Percentiles rank a stretch among this genome's conserved stretches.
phyloP scores from a whole-genome alignment of 2,797 vertebrate species.

The Heterohyrax brucei region DNA sequence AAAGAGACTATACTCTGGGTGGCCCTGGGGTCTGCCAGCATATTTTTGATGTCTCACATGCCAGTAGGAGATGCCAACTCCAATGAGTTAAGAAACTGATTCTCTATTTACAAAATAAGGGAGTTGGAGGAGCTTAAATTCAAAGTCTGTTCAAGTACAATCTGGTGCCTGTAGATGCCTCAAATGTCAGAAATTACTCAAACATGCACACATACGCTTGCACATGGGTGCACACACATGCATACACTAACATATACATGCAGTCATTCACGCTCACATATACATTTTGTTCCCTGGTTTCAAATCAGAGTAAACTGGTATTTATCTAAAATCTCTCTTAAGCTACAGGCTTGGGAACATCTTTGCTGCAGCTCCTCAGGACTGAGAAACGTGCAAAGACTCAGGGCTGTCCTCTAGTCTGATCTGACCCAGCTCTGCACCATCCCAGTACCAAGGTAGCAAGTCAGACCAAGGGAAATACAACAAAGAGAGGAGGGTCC shows the following conservation, averaged over 20 bases:
- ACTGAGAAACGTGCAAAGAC: not conserved
- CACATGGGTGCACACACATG: not conserved
- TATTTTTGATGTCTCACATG: not conserved
- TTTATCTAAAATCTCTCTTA: not conserved
- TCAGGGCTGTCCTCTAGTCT: not conserved
- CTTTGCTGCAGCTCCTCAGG: not conserved
- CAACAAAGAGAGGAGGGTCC: not conserved
- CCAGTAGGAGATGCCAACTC: not conserved
- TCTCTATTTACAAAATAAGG: not conserved
- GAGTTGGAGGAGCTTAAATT: not conserved
- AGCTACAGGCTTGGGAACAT: not conserved
- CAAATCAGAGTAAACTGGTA: not conserved
- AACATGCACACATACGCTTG: not conserved
- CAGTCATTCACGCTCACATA: not conserved
- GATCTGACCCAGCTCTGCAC: not conserved
- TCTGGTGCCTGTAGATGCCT: not conserved
- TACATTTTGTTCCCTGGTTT: not conserved
- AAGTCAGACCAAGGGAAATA: not conserved
- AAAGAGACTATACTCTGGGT: not conserved
- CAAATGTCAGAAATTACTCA: not conserved
- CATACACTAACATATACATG: too few relatives aligned
- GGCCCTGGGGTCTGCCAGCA: not conserved
- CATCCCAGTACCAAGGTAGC: not conserved
- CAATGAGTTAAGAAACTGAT: not conserved
- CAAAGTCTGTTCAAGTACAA: not conserved